Conservation (phyloP, 1,140 invertebrate genomes). For the Leucophenga varia region DNA sequence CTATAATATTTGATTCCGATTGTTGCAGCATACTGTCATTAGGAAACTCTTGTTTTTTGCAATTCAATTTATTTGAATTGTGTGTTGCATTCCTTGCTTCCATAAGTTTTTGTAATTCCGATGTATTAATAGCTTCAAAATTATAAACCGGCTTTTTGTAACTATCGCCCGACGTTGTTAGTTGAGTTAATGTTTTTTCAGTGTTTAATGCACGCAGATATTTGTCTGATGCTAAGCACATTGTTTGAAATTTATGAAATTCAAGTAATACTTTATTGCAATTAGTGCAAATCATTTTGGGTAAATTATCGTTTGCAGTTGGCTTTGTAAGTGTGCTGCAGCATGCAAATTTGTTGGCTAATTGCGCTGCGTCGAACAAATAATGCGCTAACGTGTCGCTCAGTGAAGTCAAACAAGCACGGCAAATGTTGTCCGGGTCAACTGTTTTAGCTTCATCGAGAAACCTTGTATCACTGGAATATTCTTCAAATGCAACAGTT, state of each 20-base stretch:
- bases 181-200: neutral
- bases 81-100: too few species aligned
- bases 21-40: too few species aligned
- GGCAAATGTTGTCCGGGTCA: neutral
- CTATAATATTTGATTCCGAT: too few species aligned
- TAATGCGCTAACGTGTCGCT: neutral
- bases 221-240: conserved; percentile 3
- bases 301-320: too few species aligned
- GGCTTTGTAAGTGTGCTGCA: neutral
- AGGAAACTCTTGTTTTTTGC: too few species aligned
- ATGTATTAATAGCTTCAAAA: too few species aligned
- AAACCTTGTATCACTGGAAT: too few species aligned
- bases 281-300: conserved; percentile 1
- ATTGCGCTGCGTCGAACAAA: neutral
- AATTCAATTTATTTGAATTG: too few species aligned
- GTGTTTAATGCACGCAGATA: neutral
- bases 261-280: conserved; percentile 4
- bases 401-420: neutral
- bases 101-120: too few species aligned
- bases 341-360: neutral
- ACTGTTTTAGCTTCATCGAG: too few species aligned
- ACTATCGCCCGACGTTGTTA: too few species aligned
- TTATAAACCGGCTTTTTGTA: neutral
- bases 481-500: too few species aligned
- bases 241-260: conserved; percentile 13